These are phyloP conservation scores for Phasia obesa DNA, from an alignment of 2,888 invertebrate species.

Conservation along the genomic window DNA sequence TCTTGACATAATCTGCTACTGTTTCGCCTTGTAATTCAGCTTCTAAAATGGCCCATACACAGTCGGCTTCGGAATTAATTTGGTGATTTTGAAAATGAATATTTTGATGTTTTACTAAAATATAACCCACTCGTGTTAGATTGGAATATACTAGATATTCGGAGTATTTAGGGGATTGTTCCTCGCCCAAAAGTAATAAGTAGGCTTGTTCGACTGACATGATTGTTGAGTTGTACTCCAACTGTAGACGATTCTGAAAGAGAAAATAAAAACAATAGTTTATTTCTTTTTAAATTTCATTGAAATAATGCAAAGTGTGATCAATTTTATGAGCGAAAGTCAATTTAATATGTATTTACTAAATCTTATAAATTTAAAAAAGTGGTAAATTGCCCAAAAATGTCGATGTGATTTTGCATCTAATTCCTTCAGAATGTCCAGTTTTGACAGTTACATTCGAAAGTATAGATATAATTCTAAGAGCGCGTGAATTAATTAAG, in stretches of 20 bases:
- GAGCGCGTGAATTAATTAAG: no score
- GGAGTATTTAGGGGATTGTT: constrained; percentile 74
- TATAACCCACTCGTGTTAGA: constrained; percentile 79
- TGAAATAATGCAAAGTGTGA: no score
- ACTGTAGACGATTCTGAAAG: constrained; percentile 79
- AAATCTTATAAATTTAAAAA: no score
- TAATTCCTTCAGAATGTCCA: no score
- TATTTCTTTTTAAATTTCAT: background rate
- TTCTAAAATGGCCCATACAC: constrained; percentile 78
- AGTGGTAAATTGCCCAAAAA: no score
- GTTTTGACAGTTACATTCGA: no score
- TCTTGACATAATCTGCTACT: constrained; percentile 74
- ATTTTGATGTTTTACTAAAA: constrained; percentile 77
- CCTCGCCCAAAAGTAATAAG: constrained; percentile 77
- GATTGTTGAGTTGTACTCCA: constrained; percentile 75
- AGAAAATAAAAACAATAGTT: background rate
- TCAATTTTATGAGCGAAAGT: no score
- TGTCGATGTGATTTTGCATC: no score
- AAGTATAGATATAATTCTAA: no score
- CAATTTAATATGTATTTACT: no score
- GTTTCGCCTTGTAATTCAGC: constrained; percentile 73
- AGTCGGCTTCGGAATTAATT: constrained; percentile 73
- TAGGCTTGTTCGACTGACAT: constrained; percentile 81
- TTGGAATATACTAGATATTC: constrained; percentile 80
- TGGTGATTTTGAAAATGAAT: constrained; percentile 57